Conservation (phyloP, 2,888 invertebrate genomes). For the Anagyrus pseudococci region DNA sequence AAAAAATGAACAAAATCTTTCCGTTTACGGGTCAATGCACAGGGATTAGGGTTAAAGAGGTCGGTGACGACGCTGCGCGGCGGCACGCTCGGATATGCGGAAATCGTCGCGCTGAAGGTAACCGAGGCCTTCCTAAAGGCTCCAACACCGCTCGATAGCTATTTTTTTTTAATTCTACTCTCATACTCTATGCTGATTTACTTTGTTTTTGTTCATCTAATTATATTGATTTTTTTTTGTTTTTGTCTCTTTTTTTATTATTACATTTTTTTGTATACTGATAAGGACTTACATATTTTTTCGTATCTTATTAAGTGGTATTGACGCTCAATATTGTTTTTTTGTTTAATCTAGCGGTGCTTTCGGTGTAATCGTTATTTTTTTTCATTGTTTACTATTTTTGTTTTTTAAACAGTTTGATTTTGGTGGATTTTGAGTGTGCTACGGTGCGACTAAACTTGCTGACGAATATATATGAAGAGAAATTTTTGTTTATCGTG, state of each 20-base stretch:
- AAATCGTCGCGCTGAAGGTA: conserved; percentile 98
- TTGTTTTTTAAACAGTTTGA: background rate
- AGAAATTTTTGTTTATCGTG: conserved; percentile 18
- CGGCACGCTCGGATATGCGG: conserved; percentile 87
- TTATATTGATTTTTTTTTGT: background rate
- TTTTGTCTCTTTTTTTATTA: conserved; percentile 1
- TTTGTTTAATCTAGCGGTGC: conserved; percentile 52
- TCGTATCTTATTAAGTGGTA: background rate
- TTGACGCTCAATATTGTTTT: conserved; percentile 40
- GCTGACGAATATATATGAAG: conserved; percentile 8
- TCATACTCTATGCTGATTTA: background rate
- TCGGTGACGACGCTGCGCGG: conserved; percentile 90
- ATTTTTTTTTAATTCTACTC: background rate
- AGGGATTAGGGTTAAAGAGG: conserved; percentile 83
- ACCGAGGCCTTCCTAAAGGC: conserved; percentile 51
- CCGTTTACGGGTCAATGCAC: conserved; percentile 62
- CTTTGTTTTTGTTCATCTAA: background rate
- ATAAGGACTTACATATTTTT: background rate
- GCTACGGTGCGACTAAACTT: conserved; percentile 22
- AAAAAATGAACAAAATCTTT: conserved; percentile 54
- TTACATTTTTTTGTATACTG: background rate
- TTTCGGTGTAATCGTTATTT: conserved; percentile 56
- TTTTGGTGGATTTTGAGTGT: conserved; percentile 25
- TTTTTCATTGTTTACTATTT: conserved; percentile 10
- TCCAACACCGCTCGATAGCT: background rate